These are phyloP conservation scores for Darevskia nairensis DNA, from an alignment of 2,797 vertebrate genomes.

Conservation along the genomic window DNA sequence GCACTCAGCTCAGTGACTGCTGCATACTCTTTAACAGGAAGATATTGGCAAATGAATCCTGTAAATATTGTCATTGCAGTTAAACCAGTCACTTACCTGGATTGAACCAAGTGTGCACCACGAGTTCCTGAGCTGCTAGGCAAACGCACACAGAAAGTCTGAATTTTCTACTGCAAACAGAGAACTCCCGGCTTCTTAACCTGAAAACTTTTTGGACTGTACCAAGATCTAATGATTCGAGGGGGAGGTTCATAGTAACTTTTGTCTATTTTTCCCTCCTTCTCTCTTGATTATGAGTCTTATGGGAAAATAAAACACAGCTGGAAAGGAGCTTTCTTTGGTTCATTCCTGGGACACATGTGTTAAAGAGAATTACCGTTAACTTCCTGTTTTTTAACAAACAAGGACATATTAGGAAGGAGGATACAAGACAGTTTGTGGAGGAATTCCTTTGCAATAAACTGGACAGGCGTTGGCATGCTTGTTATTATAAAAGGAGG, in stretches of 20 bases:
- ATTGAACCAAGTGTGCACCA: conserved; percentile 13
- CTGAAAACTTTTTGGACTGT: conserved; percentile 73
- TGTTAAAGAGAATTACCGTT: background rate
- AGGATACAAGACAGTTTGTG: conserved; percentile 42
- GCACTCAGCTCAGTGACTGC: background rate
- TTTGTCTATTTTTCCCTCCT: conserved; percentile 54
- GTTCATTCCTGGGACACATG: conserved; percentile 15
- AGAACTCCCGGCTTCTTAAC: conserved; percentile 60
- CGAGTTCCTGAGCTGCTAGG: conserved; percentile 25
- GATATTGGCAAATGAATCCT: background rate
- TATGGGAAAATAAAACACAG: conserved; percentile 57
- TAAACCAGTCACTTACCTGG: conserved; percentile 62
- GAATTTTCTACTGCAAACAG: conserved; percentile 20
- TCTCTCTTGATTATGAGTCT: conserved; percentile 60
- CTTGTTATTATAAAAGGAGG: background rate
- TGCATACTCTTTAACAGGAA: background rate
- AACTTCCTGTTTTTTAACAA: conserved; percentile 43
- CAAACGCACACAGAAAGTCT: conserved; percentile 56
- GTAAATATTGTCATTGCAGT: background rate
- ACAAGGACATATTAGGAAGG: conserved; percentile 20
- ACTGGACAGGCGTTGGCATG: background rate
- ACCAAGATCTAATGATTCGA: conserved; percentile 64
- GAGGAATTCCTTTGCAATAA: conserved; percentile 22
- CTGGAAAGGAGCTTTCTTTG: conserved; percentile 62
- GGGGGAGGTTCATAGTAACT: conserved; percentile 59